Evolutionary conservation across 35 echinoderm and acorn worm genomes (phyloP).

Genomic region (Anneissia japonica): DNA sequence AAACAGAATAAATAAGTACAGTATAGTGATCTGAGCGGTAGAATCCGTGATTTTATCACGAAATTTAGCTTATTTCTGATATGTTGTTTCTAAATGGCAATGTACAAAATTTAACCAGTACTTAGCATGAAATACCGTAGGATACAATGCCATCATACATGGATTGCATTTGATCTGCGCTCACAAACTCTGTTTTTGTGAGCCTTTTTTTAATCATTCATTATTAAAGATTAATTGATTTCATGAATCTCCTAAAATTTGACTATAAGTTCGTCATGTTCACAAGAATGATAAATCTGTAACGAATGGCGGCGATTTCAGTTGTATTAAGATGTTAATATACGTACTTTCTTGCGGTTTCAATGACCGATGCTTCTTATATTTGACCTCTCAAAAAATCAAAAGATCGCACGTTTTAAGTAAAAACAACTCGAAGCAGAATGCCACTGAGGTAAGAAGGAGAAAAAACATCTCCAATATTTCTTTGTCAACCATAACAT

Average conservation of each 20-base stretch:
- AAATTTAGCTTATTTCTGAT: no score
- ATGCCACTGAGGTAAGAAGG: background rate
- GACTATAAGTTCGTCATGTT: background rate
- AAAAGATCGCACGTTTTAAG: background rate
- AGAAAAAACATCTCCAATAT: background rate
- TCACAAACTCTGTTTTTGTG: no score
- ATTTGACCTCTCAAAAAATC: background rate
- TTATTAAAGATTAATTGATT: background rate
- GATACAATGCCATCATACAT: no score
- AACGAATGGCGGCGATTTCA: background rate
- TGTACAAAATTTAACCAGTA: no score
- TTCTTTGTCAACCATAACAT: background rate
- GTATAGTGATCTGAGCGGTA: no score
- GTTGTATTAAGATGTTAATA: background rate
- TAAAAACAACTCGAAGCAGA: no score
- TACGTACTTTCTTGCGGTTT: background rate
- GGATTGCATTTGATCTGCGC: no score
- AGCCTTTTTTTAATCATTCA: background rate
- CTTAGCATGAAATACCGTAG: no score
- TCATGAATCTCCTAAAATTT: background rate
- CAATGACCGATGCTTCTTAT: background rate
- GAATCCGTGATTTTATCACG: no score
- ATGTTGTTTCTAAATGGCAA: no score
- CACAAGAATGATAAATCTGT: background rate
- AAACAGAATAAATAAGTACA: no score